Percentiles rank a stretch among this genome's conserved stretches.
phyloP scores from a whole-genome alignment of 2,113 vertebrate species.

The Natator depressus region DNA sequence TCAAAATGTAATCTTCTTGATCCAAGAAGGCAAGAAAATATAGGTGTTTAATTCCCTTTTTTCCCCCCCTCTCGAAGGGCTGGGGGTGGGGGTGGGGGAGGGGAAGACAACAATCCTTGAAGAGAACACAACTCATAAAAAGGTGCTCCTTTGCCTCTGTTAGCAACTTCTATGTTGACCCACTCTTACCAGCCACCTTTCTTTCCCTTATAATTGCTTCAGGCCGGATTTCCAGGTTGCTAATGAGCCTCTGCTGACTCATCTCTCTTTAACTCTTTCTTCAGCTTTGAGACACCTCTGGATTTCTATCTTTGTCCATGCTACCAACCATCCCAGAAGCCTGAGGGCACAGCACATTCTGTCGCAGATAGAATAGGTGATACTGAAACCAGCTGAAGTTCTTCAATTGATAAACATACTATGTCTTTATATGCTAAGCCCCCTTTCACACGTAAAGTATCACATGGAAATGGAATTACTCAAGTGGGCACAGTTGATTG shows the following conservation, averaged over 20 bases:
- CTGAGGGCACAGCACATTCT: neutral
- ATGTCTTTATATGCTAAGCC: neutral
- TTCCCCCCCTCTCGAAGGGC: too few species aligned
- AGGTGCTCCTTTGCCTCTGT: neutral
- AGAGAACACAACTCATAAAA: neutral
- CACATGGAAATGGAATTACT: neutral
- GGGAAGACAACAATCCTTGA: too few species aligned
- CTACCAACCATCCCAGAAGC: neutral
- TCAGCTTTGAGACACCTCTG: neutral
- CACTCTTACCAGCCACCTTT: neutral
- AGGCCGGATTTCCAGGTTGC: neutral
- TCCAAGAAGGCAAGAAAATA: too few species aligned
- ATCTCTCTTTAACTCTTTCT: neutral
- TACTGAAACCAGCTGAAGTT: neutral
- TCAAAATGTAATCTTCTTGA: neutral
- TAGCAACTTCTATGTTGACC: neutral
- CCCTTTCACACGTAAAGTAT: neutral
- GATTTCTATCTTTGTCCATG: neutral
- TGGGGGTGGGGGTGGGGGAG: too few species aligned
- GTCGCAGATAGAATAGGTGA: neutral
- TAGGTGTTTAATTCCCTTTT: too few species aligned
- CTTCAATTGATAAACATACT: neutral
- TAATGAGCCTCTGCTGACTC: neutral
- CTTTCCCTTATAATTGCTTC: neutral
- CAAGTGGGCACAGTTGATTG: neutral